Evolutionary conservation across 1,140 invertebrate genomes (phyloP), one percentile per base, ranked within the genome.

Genomic region (Gonatopus flavifemur): DNA sequence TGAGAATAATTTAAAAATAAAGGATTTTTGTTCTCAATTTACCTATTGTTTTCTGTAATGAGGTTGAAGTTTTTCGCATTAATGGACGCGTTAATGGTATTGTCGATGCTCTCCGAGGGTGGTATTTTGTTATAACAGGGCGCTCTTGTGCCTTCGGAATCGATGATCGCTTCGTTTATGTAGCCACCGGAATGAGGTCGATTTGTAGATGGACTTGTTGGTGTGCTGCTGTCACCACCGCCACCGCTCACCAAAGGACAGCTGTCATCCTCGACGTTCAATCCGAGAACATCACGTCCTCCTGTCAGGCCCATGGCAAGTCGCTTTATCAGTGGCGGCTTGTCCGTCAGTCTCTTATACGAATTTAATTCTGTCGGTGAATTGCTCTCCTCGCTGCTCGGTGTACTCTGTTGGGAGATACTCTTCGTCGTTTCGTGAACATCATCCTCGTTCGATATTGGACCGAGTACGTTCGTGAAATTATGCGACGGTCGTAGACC

Each of bases 291-390:
- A 46, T 76, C 65, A 62, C 76, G 59, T 52, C 76, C 74, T 32
- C 74, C 67, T 50, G 81, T 84, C 28, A 89, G 77, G 9, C 88
- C 86, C 74, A 89, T 83, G 13, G 87, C 86, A 38, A 89, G 77
- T 31, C 87, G 78, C 71, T 88, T 90, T 79, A 93, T 90, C 60
- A 92, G 79, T 10, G 89, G 89, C 21, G 89, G 89, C 70, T 92
- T 89, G 73, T 93, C 90, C 28, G 80, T 80, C 55, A 93, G 82
- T 59, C 88, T 81, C 72, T 90, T 88, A 72, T 90, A 91, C 60
- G 89, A 89, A 78, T 91, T 91, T 56, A 92, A 81, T 77, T 92
- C 90, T 33, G 90, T 91, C n/a, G 90, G 90, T 19, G 90, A 93
- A 76, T 89, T 90, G 67, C 88, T 90, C 72, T 91, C 90, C 69